phyloP scores from a whole-genome alignment of 2,888 invertebrate genomes.

The Plebejus anna region DNA sequence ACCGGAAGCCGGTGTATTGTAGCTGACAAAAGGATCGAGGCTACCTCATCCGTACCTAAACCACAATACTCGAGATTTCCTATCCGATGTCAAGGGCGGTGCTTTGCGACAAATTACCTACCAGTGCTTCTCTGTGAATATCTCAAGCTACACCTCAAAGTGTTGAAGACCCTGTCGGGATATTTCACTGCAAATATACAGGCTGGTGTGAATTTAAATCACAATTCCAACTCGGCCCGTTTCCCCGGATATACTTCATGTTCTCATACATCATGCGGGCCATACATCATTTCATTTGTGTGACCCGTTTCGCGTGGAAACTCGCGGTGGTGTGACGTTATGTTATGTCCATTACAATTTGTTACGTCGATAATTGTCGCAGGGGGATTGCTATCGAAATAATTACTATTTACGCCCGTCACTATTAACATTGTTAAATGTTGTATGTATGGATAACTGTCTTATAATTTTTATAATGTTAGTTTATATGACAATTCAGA shows the following conservation, averaged over 20 bases:
- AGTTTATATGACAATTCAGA: not conserved
- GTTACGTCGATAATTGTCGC: conserved; percentile 1
- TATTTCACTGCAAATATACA: not conserved
- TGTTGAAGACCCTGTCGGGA: not conserved
- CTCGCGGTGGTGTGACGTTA: not conserved
- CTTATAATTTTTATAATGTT: not conserved
- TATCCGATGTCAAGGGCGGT: not conserved
- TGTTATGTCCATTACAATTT: not conserved
- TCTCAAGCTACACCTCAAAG: not conserved
- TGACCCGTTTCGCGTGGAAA: conserved; percentile 1
- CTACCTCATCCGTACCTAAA: not conserved
- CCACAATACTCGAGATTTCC: not conserved
- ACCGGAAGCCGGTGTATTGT: conserved; percentile 23
- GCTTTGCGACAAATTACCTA: not conserved
- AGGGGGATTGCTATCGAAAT: not conserved
- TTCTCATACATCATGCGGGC: not conserved
- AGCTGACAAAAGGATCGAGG: conserved; percentile 27
- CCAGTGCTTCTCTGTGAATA: not conserved
- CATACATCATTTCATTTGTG: conserved; percentile 14
- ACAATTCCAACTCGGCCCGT: not conserved
- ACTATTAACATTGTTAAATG: not conserved
- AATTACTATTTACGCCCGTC: not conserved
- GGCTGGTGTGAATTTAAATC: not conserved
- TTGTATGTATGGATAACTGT: not conserved
- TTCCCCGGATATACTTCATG: not conserved